Percentiles rank a stretch among this genome's conserved stretches.
Conservation (phyloP, 2,797 vertebrate species). For the Buceros bicornis region DNA sequence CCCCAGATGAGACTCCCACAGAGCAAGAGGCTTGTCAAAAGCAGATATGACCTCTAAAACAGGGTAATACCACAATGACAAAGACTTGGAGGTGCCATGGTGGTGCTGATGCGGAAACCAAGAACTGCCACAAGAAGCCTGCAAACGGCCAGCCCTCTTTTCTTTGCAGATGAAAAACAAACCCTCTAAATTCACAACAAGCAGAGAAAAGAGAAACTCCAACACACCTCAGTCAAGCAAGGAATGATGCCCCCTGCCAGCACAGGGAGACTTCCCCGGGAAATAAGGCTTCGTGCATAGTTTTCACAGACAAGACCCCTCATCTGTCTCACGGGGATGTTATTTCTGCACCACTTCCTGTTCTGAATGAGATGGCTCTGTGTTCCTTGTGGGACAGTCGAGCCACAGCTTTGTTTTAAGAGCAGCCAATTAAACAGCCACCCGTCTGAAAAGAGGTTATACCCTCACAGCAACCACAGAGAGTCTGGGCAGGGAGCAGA, state of each 20-base stretch:
- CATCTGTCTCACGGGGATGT: neutral
- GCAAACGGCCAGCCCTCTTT: neutral
- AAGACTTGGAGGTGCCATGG: neutral
- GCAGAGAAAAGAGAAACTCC: neutral
- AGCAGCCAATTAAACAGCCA: neutral
- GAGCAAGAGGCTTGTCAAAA: neutral
- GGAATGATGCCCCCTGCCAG: neutral
- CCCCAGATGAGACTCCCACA: neutral
- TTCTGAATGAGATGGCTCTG: neutral
- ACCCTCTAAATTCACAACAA: neutral
- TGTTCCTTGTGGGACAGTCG: neutral
- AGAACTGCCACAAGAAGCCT: neutral
- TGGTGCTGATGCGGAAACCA: neutral
- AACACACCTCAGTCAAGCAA: neutral
- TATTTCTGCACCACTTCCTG: neutral
- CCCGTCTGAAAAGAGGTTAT: neutral
- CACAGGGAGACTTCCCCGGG: neutral
- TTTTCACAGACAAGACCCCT: neutral
- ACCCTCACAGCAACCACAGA: neutral
- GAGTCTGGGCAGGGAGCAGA: neutral
- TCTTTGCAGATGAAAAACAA: neutral
- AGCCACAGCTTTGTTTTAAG: neutral
- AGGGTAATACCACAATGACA: neutral
- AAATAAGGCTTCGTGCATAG: neutral
- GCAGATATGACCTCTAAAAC: neutral